Evolutionary conservation across 2,797 vertebrate species (phyloP).

Genomic region (Choloepus didactylus): DNA sequence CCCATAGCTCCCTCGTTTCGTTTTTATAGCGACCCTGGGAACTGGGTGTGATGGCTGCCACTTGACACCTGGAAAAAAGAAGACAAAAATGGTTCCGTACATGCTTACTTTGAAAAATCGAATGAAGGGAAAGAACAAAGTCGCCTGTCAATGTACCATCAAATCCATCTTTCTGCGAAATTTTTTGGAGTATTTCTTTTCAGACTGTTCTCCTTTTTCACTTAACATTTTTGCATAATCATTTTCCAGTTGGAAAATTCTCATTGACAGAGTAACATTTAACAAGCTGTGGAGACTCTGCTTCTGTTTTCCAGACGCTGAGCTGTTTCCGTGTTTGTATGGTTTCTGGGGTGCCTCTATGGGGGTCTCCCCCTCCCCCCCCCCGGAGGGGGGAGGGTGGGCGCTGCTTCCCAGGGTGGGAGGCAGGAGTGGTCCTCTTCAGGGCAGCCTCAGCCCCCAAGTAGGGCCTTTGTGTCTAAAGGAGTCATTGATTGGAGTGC

Average conservation of each 20-base stretch:
- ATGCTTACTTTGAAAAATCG: not conserved
- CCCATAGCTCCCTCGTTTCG: not conserved
- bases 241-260: not conserved
- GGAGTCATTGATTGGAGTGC: conserved; percentile 80
- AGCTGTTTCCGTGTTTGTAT: not conserved
- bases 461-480: conserved; percentile 71
- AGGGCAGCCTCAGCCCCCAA: not conserved
- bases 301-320: not conserved
- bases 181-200: not conserved
- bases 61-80: not conserved
- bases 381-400: not conserved
- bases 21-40: not conserved
- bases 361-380: not conserved
- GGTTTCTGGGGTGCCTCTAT: not conserved
- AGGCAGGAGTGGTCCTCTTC: not conserved
- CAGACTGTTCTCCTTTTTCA: not conserved
- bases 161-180: not conserved
- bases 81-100: not conserved
- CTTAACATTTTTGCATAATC: not conserved
- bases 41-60: not conserved
- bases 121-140: not conserved
- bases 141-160: not conserved
- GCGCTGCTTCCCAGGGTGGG: not conserved
- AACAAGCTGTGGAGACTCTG: not conserved
- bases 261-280: not conserved